phyloP scores from a whole-genome alignment of 2,113 vertebrate genomes.

The Bos javanicus region DNA sequence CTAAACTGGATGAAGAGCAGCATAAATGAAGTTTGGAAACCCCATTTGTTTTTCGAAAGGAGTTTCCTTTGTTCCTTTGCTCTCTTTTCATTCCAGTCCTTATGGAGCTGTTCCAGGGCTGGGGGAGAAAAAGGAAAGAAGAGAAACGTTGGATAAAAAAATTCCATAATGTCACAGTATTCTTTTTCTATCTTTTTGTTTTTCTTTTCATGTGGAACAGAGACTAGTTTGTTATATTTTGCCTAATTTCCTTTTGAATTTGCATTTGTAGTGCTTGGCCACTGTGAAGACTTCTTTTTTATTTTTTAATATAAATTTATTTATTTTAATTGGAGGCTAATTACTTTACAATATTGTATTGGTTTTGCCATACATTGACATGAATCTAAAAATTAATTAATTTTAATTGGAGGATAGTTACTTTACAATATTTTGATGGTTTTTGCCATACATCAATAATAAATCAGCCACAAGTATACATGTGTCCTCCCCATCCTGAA shows the following conservation, averaged over 20 bases:
- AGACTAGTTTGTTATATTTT: not conserved
- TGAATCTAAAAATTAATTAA: not conserved
- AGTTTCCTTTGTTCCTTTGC: constrained; percentile 33
- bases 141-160: not conserved
- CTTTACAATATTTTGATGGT: not conserved
- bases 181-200: not conserved
- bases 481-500: not conserved
- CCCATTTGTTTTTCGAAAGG: constrained; percentile 25
- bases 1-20: not conserved
- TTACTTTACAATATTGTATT: not conserved
- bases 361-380: not conserved
- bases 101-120: constrained; percentile 25
- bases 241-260: constrained; percentile 1
- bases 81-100: not conserved
- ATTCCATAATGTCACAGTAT: not conserved
- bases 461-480: not conserved
- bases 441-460: not conserved
- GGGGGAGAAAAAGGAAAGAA: not conserved
- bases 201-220: constrained; percentile 23
- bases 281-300: not conserved
- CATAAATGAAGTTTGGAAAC: constrained; percentile 13
- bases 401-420: not conserved
- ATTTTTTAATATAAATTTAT: not conserved
- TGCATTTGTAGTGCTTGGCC: not conserved
- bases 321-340: not conserved